phyloP scores from a whole-genome alignment of 2,113 vertebrate genomes.

The Xiphophorus couchianus region DNA sequence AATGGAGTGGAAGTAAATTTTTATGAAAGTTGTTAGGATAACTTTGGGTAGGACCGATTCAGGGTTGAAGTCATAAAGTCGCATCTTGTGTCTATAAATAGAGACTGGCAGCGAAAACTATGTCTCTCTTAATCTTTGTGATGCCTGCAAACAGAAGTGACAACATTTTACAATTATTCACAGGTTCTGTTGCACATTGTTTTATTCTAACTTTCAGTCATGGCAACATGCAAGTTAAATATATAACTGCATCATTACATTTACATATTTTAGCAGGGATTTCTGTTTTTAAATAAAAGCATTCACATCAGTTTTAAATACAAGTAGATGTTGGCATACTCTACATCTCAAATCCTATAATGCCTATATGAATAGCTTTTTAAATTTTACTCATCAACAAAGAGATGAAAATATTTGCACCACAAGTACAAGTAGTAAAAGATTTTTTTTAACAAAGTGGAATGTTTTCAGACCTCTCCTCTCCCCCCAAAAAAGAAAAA shows the following conservation, averaged over 20 bases:
- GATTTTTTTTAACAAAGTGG: background rate
- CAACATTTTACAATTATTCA: background rate
- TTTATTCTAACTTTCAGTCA: background rate
- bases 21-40: background rate
- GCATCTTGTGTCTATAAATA: slow-evolving; percentile 83
- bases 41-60: background rate
- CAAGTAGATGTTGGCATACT: too few species aligned
- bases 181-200: too few species aligned
- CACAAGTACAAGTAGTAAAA: background rate
- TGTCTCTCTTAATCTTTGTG: slow-evolving; percentile 98
- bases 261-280: too few species aligned
- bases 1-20: background rate
- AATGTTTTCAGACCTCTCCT: background rate
- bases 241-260: too few species aligned
- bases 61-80: background rate
- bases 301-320: too few species aligned
- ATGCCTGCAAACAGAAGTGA: slow-evolving; percentile 80
- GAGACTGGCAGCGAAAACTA: slow-evolving; percentile 97
- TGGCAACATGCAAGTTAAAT: too few species aligned
- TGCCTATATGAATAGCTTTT: background rate
- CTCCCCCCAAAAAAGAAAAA: background rate
- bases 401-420: background rate
- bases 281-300: too few species aligned
- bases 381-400: background rate
- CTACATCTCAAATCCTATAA: too few species aligned